A percentile compares a stretch with the other conserved stretches of the same genome.
phyloP scores from a whole-genome alignment of 2,888 invertebrate genomes.

The Drosophila limbata region DNA sequence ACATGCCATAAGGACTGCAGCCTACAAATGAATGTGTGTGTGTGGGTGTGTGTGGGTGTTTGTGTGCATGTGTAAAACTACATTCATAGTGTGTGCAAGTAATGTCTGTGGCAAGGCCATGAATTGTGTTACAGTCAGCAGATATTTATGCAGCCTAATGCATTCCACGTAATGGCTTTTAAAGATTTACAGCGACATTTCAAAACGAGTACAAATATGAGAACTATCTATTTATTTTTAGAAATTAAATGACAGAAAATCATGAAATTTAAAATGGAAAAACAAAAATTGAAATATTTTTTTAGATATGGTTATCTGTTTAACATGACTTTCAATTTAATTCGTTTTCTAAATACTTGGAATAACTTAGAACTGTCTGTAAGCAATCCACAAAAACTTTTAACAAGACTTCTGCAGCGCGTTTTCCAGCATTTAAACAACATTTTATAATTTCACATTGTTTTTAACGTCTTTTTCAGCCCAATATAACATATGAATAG shows the following conservation, averaged over 20 bases:
- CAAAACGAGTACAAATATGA: neutral
- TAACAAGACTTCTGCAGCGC: too few relatives aligned
- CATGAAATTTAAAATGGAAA: neutral
- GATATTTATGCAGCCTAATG: slow-evolving; percentile 65
- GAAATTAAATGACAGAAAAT: neutral
- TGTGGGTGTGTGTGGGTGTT: neutral
- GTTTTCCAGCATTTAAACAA: too few relatives aligned
- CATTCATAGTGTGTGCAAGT: slow-evolving; percentile 28
- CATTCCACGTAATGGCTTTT: slow-evolving; percentile 48
- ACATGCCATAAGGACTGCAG: slow-evolving; percentile 34
- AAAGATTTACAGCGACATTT: slow-evolving; percentile 33
- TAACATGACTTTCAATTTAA: neutral
- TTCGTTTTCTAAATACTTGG: neutral
- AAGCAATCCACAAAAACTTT: neutral
- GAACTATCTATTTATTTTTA: neutral
- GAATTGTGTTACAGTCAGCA: slow-evolving; percentile 63
- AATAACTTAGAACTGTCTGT: neutral
- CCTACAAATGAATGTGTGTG: slow-evolving; percentile 7
- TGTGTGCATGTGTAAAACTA: neutral
- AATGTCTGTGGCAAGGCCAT: slow-evolving; percentile 48
- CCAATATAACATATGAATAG: neutral
- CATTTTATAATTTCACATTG: too few relatives aligned
- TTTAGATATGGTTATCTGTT: neutral
- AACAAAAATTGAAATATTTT: neutral
- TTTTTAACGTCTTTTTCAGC: neutral